Conservation (phyloP, 2,888 invertebrate species). For the Himalopsyche anomala region DNA sequence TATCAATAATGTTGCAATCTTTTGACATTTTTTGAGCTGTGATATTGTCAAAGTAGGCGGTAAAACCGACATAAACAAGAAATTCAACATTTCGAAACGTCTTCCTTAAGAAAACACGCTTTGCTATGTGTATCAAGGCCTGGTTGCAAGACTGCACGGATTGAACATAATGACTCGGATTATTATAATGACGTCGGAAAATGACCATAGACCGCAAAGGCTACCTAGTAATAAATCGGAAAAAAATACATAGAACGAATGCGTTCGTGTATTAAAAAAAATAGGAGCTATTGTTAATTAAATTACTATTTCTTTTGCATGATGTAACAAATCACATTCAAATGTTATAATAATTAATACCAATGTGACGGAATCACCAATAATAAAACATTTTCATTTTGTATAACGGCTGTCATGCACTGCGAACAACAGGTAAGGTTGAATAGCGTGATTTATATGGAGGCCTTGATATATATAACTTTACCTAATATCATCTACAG, state of each 20-base stretch:
- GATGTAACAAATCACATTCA: too few species aligned
- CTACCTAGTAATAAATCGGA: not conserved
- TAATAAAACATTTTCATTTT: too few species aligned
- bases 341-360: too few species aligned
- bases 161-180: constrained; percentile 6
- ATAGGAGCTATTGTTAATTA: too few species aligned
- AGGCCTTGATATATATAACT: too few species aligned
- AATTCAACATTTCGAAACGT: constrained; percentile 26
- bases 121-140: constrained; percentile 19
- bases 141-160: constrained; percentile 11
- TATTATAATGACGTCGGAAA: constrained; percentile 16
- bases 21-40: not conserved
- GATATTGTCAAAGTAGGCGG: constrained; percentile 29
- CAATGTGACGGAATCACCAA: too few species aligned
- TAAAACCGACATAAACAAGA: constrained; percentile 26
- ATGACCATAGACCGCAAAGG: constrained; percentile 18
- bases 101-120: constrained; percentile 34
- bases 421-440: too few species aligned
- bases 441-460: too few species aligned
- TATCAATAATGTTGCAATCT: not conserved
- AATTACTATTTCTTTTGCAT: too few species aligned
- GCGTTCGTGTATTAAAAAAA: not conserved
- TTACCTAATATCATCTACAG: too few species aligned
- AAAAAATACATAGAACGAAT: not conserved
- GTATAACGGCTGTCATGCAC: too few species aligned